phyloP scores from a whole-genome alignment of 2,888 invertebrate species.

The Dorcus hopei region DNA sequence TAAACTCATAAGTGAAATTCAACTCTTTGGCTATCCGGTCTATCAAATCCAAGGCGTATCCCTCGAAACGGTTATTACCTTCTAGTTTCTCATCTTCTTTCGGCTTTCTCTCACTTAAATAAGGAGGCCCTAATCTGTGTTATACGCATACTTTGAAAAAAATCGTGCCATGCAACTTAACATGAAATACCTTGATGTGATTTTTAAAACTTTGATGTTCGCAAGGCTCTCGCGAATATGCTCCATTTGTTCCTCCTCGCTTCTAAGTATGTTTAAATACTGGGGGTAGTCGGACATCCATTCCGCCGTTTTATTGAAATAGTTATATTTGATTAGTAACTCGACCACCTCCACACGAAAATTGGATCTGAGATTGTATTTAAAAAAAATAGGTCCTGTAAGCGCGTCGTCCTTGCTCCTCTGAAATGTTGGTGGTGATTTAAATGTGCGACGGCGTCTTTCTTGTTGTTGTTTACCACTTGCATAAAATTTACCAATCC shows the following conservation, averaged over 20 bases:
- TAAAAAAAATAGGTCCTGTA: slow-evolving; percentile 65
- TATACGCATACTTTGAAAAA: slow-evolving; percentile 10
- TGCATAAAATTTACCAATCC: too few species aligned
- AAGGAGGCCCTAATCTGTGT: slow-evolving; percentile 66
- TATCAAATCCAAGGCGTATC: slow-evolving; percentile 89
- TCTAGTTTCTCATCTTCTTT: slow-evolving; percentile 59
- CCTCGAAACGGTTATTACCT: slow-evolving; percentile 79
- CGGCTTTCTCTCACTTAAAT: slow-evolving; percentile 58
- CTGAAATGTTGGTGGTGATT: slow-evolving; percentile 18
- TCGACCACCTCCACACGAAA: slow-evolving; percentile 66
- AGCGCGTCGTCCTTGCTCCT: slow-evolving; percentile 48
- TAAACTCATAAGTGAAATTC: slow-evolving; percentile 64
- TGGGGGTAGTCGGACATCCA: slow-evolving; percentile 45
- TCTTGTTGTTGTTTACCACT: too few species aligned
- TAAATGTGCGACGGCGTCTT: too few species aligned
- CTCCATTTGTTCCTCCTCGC: slow-evolving; percentile 41
- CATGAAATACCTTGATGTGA: slow-evolving; percentile 55
- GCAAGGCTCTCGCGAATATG: slow-evolving; percentile 51
- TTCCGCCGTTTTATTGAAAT: slow-evolving; percentile 55
- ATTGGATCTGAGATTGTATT: slow-evolving; percentile 62
- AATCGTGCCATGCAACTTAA: neutral
- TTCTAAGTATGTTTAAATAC: slow-evolving; percentile 29
- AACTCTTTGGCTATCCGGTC: slow-evolving; percentile 62
- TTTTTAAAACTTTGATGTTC: slow-evolving; percentile 48
- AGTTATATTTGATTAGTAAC: slow-evolving; percentile 51